These are phyloP conservation scores for Redunca redunca DNA, from an alignment of 2,113 vertebrate species.

Conservation along the genomic window DNA sequence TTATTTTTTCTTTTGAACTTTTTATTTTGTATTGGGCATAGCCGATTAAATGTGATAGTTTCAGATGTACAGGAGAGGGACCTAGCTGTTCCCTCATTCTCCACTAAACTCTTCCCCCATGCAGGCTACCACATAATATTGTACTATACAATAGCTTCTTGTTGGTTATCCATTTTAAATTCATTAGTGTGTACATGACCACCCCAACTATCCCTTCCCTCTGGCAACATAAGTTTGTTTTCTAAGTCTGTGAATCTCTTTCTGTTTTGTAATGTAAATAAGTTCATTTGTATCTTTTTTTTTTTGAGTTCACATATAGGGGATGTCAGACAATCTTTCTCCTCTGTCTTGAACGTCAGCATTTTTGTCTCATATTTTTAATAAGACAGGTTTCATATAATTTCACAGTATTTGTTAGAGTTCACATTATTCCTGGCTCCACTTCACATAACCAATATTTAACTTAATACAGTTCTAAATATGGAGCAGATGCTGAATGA, in stretches of 20 bases:
- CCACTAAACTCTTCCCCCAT: background rate
- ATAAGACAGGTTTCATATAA: background rate
- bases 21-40: background rate
- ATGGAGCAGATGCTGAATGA: background rate
- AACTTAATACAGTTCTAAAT: background rate
- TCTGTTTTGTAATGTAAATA: background rate
- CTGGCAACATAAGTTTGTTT: background rate
- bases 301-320: background rate
- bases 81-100: background rate
- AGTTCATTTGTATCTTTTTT: background rate
- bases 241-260: background rate
- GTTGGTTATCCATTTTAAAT: background rate
- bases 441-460: background rate
- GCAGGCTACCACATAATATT: background rate
- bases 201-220: background rate
- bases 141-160: background rate
- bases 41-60: background rate
- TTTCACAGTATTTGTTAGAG: background rate
- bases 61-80: background rate
- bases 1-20: background rate
- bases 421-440: background rate
- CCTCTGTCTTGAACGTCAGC: background rate
- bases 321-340: background rate
- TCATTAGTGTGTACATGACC: background rate
- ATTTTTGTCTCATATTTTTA: background rate